Evolutionary conservation across 2,113 vertebrate species (phyloP).

Genomic region (Todiramphus saurophagus): DNA sequence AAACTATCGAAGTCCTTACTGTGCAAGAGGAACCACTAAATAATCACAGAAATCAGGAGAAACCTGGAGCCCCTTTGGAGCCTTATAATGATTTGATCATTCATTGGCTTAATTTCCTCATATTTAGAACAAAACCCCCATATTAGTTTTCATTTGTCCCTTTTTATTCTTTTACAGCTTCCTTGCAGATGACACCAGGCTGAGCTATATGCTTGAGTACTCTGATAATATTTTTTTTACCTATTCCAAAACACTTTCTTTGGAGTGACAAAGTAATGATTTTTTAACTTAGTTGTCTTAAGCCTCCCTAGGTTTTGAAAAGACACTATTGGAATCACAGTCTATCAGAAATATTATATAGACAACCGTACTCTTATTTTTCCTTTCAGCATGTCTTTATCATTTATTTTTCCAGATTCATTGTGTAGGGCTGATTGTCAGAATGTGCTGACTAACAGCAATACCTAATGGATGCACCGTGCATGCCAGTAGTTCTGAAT

Average conservation of each 20-base stretch:
- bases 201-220: not conserved
- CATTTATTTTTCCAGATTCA: slow-evolving; percentile 26
- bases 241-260: not conserved
- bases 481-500: slow-evolving; percentile 8
- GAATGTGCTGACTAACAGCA: slow-evolving; percentile 54
- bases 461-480: slow-evolving; percentile 22
- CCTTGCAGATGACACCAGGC: not conserved
- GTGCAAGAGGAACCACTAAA: not conserved
- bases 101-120: not conserved
- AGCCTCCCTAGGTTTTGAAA: not conserved
- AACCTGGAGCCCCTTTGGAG: not conserved
- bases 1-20: not conserved
- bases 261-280: not conserved
- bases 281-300: not conserved
- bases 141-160: not conserved
- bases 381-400: not conserved
- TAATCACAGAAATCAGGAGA: not conserved
- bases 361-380: not conserved
- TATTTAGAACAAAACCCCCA: not conserved
- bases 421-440: slow-evolving; percentile 12
- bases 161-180: not conserved
- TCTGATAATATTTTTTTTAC: not conserved
- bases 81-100: not conserved
- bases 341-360: not conserved
- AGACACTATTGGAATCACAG: not conserved